Evolutionary conservation across 2,888 invertebrate genomes (phyloP).

Genomic region (Drosophila robusta): DNA sequence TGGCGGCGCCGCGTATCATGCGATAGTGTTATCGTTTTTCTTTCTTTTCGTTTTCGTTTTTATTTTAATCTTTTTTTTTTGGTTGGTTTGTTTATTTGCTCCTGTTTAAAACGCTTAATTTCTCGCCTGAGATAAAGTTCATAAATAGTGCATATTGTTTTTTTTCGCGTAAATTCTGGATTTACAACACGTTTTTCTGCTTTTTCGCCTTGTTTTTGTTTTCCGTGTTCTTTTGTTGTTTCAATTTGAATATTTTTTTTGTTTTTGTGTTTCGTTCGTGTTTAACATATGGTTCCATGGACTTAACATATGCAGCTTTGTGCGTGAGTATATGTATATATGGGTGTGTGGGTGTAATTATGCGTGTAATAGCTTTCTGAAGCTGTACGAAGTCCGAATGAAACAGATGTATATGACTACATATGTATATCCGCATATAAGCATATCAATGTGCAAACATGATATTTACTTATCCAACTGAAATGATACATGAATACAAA

Average conservation of each 20-base stretch:
- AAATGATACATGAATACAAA: constrained; percentile 5
- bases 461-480: background rate
- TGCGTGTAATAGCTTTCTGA: background rate
- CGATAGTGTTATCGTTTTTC: background rate
- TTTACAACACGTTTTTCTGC: background rate
- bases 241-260: background rate
- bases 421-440: background rate
- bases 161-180: background rate
- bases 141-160: constrained; percentile 23
- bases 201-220: background rate
- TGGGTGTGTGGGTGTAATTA: background rate
- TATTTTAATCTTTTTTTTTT: background rate
- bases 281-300: constrained; percentile 7
- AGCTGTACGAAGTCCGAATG: background rate
- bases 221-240: background rate
- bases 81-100: constrained; percentile 1
- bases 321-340: background rate
- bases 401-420: background rate
- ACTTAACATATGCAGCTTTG: background rate
- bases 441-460: background rate
- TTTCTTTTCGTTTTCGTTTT: background rate
- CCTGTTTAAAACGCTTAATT: constrained; percentile 13
- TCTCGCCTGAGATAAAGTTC: constrained; percentile 13
- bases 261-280: background rate
- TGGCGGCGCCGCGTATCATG: too few relatives aligned